Evolutionary conservation across 2,888 invertebrate species (phyloP), one percentile per base, ranked within the genome.

Genomic region (Stenotaenia linearis): DNA sequence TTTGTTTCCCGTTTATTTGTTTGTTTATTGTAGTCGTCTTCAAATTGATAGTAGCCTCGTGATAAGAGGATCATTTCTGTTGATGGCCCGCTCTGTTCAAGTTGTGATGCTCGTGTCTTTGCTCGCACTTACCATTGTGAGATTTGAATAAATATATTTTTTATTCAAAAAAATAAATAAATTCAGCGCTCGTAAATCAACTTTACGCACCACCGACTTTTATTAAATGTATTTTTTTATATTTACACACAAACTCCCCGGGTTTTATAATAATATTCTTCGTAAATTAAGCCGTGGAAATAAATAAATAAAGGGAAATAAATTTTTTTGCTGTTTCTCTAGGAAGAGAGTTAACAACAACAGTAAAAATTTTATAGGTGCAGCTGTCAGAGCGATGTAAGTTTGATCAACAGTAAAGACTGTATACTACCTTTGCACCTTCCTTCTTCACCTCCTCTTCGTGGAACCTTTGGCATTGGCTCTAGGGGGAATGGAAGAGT

Each of bases 371-470:
- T 69, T 69, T 69, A 69, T 69, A 69, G 69, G 69, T 28, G 69
- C 69, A 69, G 69, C 69, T 69, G 69, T 69, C 69, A 69, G 69
- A 69, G 69, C 69, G 25, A 69, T 69, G 69, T 28, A 69, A 69
- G 69, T 69, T 69, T 69, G 69, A 69, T 69, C 69, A 69, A 69
- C 69, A 69, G 25, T 69, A 69, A 69, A 69, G 69, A 69, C 69
- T 50, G 28, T 69, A 69, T 69, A 69, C 69, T 69, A 69, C 69
- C 69, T 69, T 69, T 28, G 69, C 69, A 25, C 69, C 69, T 69
- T 69, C 69, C 69, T 69, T 69, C 23, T 69, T 69, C 28, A 69
- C 69, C 69, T 69, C 25, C 28, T 15, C 69, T 69, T 69, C 69
- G 69, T 69, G 69, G 69, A 69, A 69, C 69, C 28, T 28, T 7